phyloP scores from a whole-genome alignment of 2,113 vertebrate genomes.

The Muntiacus muntjak region DNA sequence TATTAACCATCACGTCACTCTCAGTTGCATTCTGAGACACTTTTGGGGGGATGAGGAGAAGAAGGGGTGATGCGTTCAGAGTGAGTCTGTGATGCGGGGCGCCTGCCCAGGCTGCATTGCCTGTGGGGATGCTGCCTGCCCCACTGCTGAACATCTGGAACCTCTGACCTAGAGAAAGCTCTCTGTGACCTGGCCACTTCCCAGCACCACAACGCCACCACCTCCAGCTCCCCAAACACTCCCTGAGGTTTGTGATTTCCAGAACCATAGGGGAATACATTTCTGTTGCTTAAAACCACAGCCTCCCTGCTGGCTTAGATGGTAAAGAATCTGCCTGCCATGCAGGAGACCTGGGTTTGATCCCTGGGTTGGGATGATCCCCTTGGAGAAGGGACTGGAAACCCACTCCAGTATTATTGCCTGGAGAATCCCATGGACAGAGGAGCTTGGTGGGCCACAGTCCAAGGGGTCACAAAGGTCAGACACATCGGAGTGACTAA shows the following conservation, averaged over 20 bases:
- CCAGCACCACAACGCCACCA: fast-evolving
- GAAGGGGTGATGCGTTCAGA: not conserved
- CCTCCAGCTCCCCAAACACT: not conserved
- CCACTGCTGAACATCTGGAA: not conserved
- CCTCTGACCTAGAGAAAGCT: not conserved
- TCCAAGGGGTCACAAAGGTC: not conserved
- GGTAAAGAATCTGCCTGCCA: not conserved
- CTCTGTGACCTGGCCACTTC: not conserved
- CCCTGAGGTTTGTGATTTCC: too few relatives aligned
- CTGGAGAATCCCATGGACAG: not conserved
- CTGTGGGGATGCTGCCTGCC: fast-evolving
- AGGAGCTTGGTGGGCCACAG: not conserved
- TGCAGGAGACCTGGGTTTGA: not conserved
- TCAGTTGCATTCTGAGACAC: not conserved
- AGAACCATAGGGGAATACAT: not conserved
- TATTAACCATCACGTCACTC: too few relatives aligned
- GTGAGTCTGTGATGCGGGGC: fast-evolving
- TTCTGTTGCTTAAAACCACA: not conserved
- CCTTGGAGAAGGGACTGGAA: not conserved
- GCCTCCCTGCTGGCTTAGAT: not conserved
- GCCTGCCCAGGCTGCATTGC: fast-evolving
- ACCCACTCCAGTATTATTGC: not conserved
- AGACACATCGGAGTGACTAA: not conserved
- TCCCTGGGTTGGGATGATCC: not conserved
- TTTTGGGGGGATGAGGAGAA: not conserved